phyloP scores from a whole-genome alignment of 2,888 invertebrate genomes.

The Poecilobothrus nobilitatus region DNA sequence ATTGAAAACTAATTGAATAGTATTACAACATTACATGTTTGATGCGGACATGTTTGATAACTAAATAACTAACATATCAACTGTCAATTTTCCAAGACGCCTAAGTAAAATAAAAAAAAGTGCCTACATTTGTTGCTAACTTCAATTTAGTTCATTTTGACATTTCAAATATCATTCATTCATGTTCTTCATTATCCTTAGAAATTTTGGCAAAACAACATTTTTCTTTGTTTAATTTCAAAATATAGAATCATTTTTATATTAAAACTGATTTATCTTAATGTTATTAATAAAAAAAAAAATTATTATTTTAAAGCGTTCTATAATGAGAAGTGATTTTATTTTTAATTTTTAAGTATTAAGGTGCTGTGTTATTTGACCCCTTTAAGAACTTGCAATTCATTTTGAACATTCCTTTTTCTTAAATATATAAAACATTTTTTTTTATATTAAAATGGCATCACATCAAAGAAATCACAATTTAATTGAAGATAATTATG shows the following conservation, averaged over 20 bases:
- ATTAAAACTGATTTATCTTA: not conserved
- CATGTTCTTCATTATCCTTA: not conserved
- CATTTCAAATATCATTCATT: not conserved
- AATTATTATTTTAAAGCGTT: too few species aligned
- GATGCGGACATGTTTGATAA: too few species aligned
- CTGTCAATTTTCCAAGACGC: too few species aligned
- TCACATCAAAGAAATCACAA: conserved; percentile 23
- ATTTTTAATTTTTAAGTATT: not conserved
- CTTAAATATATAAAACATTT: too few species aligned
- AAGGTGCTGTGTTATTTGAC: not conserved
- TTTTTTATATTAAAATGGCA: conserved; percentile 15
- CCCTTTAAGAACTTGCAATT: not conserved
- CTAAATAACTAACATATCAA: too few species aligned
- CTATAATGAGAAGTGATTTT: not conserved
- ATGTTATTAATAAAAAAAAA: too few species aligned
- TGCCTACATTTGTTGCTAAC: not conserved
- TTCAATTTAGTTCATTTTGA: not conserved
- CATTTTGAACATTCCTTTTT: not conserved
- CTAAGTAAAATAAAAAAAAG: too few species aligned
- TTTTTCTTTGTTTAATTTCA: not conserved
- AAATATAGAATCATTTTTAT: not conserved
- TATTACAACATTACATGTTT: too few species aligned
- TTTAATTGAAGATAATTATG: conserved; percentile 33
- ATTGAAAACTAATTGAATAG: too few species aligned
- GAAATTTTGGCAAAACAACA: not conserved